Conservation (phyloP, 64 coral and sea anemone genomes). For the Catalaphyllia jardinei region DNA sequence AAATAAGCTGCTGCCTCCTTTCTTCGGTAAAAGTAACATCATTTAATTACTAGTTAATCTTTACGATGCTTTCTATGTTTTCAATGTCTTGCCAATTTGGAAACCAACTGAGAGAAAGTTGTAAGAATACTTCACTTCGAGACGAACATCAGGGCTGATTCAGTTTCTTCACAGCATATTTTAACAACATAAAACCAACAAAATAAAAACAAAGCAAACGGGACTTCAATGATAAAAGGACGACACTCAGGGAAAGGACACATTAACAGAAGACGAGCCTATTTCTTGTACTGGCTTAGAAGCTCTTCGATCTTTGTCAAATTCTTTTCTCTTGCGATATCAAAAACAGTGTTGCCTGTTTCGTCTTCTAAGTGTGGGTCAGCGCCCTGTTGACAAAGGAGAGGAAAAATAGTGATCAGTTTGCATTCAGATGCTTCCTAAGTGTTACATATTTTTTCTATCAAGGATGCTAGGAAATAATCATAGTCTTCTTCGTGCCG, state of each 20-base stretch:
- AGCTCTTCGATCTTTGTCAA: neutral
- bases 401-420: neutral
- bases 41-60: too few relatives aligned
- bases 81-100: too few relatives aligned
- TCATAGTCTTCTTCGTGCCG: too few relatives aligned
- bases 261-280: neutral
- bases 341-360: slow-evolving; percentile 35
- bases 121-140: too few relatives aligned
- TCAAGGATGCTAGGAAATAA: too few relatives aligned
- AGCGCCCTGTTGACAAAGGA: neutral
- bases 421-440: too few relatives aligned
- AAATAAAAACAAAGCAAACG: neutral
- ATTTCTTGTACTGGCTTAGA: slow-evolving; percentile 26
- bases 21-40: too few relatives aligned
- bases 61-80: too few relatives aligned
- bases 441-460: too few relatives aligned
- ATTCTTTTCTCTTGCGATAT: neutral
- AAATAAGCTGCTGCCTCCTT: neutral
- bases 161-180: neutral
- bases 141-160: too few relatives aligned
- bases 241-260: neutral
- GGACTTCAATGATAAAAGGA: neutral
- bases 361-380: slow-evolving; percentile 13
- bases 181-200: neutral
- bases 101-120: too few relatives aligned